phyloP scores from a whole-genome alignment of 2,113 vertebrate genomes.

The Myotis lucifugus region DNA sequence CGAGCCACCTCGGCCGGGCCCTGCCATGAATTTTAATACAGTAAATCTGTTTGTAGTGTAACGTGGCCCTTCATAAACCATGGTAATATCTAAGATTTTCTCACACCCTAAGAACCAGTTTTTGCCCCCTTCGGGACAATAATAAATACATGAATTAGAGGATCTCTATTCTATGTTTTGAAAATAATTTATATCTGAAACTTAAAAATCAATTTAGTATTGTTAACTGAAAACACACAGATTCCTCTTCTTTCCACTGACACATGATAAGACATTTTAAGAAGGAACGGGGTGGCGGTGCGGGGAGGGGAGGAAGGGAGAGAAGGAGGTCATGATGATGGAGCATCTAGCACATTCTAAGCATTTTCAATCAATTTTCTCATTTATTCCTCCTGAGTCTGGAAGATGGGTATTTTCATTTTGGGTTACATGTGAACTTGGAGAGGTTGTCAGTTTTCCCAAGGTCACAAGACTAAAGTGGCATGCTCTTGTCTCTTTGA shows the following conservation, averaged over 20 bases:
- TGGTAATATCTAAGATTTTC: background rate
- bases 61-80: background rate
- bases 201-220: background rate
- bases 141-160: background rate
- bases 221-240: background rate
- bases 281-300: background rate
- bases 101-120: background rate
- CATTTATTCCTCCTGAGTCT: background rate
- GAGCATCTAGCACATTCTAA: background rate
- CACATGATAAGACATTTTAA: background rate
- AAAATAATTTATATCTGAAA: constrained; percentile 29
- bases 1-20: too few species aligned
- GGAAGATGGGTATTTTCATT: background rate
- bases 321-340: background rate
- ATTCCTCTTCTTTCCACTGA: background rate
- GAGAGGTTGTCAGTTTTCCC: background rate
- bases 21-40: background rate
- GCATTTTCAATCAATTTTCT: background rate
- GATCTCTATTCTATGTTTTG: background rate
- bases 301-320: background rate
- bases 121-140: background rate
- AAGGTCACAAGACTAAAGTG: background rate
- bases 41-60: background rate
- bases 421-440: background rate
- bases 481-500: background rate